Conservation (phyloP, 2,113 vertebrate genomes). For the Zosterops hypoxanthus region DNA sequence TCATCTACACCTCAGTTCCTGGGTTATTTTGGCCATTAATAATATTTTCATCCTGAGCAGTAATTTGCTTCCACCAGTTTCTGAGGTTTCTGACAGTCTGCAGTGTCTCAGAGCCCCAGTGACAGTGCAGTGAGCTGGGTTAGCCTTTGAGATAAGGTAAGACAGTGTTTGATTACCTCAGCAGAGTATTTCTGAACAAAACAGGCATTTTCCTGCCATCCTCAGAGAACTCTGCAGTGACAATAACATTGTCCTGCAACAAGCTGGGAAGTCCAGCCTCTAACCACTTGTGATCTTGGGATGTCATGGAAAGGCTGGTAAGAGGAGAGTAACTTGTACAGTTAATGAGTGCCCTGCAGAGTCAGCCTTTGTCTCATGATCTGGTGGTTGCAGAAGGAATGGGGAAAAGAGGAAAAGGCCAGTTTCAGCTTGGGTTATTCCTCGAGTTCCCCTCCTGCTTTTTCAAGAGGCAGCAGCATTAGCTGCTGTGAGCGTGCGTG, state of each 20-base stretch:
- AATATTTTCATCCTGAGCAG: neutral
- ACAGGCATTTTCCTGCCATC: neutral
- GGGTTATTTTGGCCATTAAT: neutral
- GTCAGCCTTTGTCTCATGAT: neutral
- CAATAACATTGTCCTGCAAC: neutral
- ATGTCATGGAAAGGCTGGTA: neutral
- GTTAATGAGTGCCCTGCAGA: neutral
- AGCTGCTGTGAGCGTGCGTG: accelerated
- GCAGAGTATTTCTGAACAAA: neutral
- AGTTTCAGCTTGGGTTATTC: neutral
- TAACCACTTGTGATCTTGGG: neutral
- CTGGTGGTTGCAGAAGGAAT: neutral
- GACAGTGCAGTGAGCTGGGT: neutral
- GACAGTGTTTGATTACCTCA: neutral
- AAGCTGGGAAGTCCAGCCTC: neutral
- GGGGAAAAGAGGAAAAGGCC: neutral
- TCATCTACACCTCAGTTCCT: neutral
- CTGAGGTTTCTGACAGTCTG: neutral
- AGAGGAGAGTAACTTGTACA: neutral
- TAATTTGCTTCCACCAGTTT: neutral
- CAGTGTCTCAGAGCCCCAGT: neutral
- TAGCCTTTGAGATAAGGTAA: neutral
- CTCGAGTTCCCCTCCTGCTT: neutral
- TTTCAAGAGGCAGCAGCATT: neutral
- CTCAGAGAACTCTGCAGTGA: neutral